Conservation (phyloP, 2,797 vertebrate species). For the Danio tinwini region DNA sequence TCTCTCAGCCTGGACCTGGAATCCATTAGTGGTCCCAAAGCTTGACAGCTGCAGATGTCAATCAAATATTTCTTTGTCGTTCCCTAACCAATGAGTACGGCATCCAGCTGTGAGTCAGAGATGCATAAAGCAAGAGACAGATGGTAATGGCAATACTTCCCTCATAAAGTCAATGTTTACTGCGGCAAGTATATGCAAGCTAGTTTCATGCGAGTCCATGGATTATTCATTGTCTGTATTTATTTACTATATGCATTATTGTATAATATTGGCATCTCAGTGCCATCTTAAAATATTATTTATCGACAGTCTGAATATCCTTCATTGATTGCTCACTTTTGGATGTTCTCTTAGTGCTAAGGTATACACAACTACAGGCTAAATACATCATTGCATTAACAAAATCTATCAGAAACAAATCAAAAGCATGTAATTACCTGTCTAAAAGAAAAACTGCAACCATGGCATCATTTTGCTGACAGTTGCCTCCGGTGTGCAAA, state of each 20-base stretch:
- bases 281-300: neutral
- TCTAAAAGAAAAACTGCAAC: too few relatives aligned
- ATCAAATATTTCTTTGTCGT: slow-evolving; percentile 39
- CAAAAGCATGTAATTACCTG: too few relatives aligned
- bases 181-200: neutral
- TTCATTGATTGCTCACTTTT: neutral
- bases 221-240: neutral
- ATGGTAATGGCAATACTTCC: slow-evolving; percentile 27
- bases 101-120: slow-evolving; percentile 28
- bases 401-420: too few relatives aligned
- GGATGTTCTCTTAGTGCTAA: too few relatives aligned
- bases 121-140: slow-evolving; percentile 28
- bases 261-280: neutral
- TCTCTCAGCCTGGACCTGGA: slow-evolving; percentile 29
- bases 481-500: too few relatives aligned
- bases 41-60: slow-evolving; percentile 49
- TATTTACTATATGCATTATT: neutral
- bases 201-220: neutral
- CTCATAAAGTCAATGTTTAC: slow-evolving; percentile 43
- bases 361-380: too few relatives aligned
- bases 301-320: neutral
- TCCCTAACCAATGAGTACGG: slow-evolving; percentile 22
- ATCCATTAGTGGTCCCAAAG: slow-evolving; percentile 26
- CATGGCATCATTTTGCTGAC: too few relatives aligned
- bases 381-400: too few relatives aligned